Conservation (phyloP, 2,797 vertebrate species). For the Phataginus tetradactyla region DNA sequence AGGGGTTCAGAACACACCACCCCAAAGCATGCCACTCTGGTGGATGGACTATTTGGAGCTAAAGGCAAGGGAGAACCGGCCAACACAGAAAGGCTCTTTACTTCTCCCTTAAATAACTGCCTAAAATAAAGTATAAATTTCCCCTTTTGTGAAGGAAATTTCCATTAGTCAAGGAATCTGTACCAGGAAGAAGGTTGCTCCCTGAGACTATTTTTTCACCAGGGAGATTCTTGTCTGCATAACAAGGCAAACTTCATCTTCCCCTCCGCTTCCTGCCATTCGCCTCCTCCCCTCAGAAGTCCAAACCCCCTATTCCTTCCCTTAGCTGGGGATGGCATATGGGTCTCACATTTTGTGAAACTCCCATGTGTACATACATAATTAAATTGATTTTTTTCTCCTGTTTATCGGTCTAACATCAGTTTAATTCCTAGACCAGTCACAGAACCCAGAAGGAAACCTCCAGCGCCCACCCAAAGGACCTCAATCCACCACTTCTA, state of each 20-base stretch:
- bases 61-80: background rate
- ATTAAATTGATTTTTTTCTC: background rate
- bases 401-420: background rate
- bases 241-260: background rate
- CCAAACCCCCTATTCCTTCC: background rate
- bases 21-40: background rate
- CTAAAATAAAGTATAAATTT: background rate
- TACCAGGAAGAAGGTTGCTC: no score
- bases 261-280: background rate
- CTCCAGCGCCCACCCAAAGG: background rate
- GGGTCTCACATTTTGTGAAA: background rate
- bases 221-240: background rate
- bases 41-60: background rate
- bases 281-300: background rate
- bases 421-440: background rate
- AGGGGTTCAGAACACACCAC: background rate
- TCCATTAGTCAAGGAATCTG: background rate
- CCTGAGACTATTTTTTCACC: background rate
- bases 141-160: background rate
- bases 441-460: background rate
- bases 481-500: background rate
- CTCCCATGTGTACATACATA: rapidly evolving
- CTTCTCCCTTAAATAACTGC: background rate
- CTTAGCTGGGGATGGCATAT: background rate
- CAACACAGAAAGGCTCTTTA: background rate